These are phyloP conservation scores for Elaphurus davidianus DNA, from an alignment of 2,113 vertebrate genomes.

Conservation along the genomic window DNA sequence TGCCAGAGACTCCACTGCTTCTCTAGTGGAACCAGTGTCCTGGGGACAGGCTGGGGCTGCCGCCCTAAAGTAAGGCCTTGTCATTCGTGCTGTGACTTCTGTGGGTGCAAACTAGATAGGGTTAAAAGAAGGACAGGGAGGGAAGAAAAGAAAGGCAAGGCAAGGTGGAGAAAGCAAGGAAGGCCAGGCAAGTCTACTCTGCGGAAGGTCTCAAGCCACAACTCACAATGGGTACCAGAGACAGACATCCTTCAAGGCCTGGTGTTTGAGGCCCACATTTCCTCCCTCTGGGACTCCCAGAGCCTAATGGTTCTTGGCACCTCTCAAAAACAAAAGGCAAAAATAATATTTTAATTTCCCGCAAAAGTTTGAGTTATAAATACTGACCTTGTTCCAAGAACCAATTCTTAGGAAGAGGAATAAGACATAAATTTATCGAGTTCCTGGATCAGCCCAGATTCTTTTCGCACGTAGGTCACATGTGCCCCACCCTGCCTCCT, in stretches of 20 bases:
- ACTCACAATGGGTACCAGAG: not conserved
- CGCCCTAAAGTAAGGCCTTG: not conserved
- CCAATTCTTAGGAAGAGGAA: not conserved
- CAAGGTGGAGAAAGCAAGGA: not conserved
- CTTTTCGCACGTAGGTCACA: not conserved
- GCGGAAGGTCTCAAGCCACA: not conserved
- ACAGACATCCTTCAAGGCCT: not conserved
- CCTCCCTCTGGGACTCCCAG: not conserved
- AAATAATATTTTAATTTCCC: not conserved
- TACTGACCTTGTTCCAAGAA: not conserved
- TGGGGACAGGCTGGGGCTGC: not conserved
- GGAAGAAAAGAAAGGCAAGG: not conserved
- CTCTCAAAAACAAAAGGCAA: not conserved
- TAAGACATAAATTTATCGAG: not conserved
- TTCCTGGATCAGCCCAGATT: not conserved
- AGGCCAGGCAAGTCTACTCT: not conserved
- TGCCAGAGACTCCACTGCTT: not conserved
- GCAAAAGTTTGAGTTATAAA: not conserved
- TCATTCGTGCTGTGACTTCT: not conserved
- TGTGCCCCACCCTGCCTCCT: not conserved
- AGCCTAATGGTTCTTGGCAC: not conserved
- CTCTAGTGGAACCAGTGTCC: not conserved
- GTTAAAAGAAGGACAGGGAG: not conserved
- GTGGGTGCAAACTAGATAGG: not conserved
- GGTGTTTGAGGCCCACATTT: not conserved